Percentiles rank a stretch among this genome's conserved stretches.
These are phyloP conservation scores for Drosophila funebris DNA, from an alignment of 1,140 invertebrate genomes.

Conservation along the genomic window DNA sequence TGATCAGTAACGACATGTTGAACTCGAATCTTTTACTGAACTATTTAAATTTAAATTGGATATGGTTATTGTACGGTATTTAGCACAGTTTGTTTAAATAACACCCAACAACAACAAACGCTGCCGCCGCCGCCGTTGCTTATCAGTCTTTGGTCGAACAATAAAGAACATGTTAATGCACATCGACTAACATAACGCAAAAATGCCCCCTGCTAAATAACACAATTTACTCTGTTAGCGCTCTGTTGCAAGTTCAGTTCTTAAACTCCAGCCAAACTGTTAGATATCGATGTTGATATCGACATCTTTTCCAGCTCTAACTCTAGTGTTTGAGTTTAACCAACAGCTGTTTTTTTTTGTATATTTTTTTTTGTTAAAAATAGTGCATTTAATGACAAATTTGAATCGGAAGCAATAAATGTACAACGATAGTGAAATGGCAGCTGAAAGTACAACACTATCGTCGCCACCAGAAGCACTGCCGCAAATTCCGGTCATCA, in stretches of 20 bases:
- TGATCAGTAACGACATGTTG: conserved; percentile 65
- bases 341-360: conserved; percentile 47
- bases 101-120: conserved; percentile 46
- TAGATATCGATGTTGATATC: too few relatives aligned
- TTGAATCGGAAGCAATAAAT: conserved; percentile 31
- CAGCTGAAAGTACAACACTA: conserved; percentile 7
- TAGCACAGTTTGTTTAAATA: conserved; percentile 51
- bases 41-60: conserved; percentile 14
- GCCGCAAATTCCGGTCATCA: conserved; percentile 60
- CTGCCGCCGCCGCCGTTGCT: conserved; percentile 24
- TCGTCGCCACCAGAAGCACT: conserved; percentile 12
- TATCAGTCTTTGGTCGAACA: too few relatives aligned
- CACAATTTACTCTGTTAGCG: too few relatives aligned
- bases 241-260: too few relatives aligned
- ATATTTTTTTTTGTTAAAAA: conserved; percentile 19
- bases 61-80: conserved; percentile 24
- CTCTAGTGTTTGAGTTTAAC: neutral
- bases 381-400: conserved; percentile 37
- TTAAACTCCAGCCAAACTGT: too few relatives aligned
- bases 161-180: too few relatives aligned
- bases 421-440: conserved; percentile 39
- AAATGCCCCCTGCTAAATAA: too few relatives aligned
- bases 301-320: neutral
- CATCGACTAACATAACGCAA: neutral
- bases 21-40: conserved; percentile 15